Percentiles rank a stretch among this genome's conserved stretches.
phyloP scores from a whole-genome alignment of 2,888 invertebrate species.

The Lingula anatina region DNA sequence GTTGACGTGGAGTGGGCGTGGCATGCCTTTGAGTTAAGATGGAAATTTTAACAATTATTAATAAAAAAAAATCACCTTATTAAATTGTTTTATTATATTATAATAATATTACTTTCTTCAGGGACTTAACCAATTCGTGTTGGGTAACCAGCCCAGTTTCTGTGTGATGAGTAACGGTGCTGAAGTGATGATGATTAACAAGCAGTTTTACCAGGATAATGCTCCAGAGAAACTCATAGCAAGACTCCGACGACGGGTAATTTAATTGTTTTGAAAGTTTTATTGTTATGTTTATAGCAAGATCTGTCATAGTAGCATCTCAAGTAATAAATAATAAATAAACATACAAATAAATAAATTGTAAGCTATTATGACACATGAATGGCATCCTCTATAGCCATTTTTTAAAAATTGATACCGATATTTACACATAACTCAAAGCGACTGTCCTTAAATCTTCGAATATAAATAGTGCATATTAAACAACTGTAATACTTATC shows the following conservation, averaged over 20 bases:
- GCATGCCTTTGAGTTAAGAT: no score
- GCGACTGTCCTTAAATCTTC: no score
- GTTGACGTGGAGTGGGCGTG: no score
- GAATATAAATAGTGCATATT: no score
- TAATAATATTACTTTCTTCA: slow-evolving; percentile 9
- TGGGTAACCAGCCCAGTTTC: slow-evolving; percentile 35
- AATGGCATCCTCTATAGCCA: no score
- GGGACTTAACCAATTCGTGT: slow-evolving; percentile 33
- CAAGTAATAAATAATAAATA: no score
- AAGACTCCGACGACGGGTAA: slow-evolving; percentile 29
- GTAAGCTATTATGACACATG: no score
- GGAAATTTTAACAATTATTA: neutral
- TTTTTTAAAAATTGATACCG: no score
- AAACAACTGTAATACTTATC: neutral
- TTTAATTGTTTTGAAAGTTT: neutral
- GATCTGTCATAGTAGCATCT: no score
- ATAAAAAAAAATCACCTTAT: neutral
- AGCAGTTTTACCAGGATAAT: slow-evolving; percentile 30
- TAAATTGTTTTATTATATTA: neutral
- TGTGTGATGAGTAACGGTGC: slow-evolving; percentile 41
- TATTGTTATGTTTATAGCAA: neutral
- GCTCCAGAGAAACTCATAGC: slow-evolving; percentile 25
- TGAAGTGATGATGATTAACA: slow-evolving; percentile 37
- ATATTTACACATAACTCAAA: no score
- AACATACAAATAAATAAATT: no score